Percentiles rank a stretch among this genome's conserved stretches.
Evolutionary conservation across 2,113 vertebrate genomes (phyloP).

Genomic region (Barnardius zonarius): DNA sequence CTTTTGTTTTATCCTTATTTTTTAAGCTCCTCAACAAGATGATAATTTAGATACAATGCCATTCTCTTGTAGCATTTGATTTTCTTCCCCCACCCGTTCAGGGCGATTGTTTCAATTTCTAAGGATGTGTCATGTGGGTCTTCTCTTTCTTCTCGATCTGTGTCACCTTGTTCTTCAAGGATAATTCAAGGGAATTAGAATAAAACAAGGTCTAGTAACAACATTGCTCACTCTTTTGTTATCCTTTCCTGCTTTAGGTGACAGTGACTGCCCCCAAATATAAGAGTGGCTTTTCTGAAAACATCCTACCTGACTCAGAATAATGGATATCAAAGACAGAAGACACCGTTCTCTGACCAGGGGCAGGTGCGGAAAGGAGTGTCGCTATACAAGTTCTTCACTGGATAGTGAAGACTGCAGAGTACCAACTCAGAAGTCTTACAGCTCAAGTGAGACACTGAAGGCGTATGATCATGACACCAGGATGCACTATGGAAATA

Average conservation of each 20-base stretch:
- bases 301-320: background rate
- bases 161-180: background rate
- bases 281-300: background rate
- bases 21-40: constrained; percentile 11
- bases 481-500: constrained; percentile 90
- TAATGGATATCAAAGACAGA: constrained; percentile 93
- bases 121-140: background rate
- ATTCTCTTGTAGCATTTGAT: background rate
- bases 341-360: constrained; percentile 90
- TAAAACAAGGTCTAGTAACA: background rate
- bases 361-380: constrained; percentile 87
- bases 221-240: background rate
- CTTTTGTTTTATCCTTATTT: background rate
- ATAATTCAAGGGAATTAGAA: background rate
- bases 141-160: background rate
- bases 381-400: constrained; percentile 89
- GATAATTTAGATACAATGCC: constrained; percentile 23
- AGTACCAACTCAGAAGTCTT: constrained; percentile 96
- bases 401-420: constrained; percentile 91
- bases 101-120: constrained; percentile 17
- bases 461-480: constrained; percentile 95
- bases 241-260: constrained; percentile 52
- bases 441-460: constrained; percentile 95
- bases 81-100: background rate
- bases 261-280: background rate